phyloP scores from a whole-genome alignment of 2,797 vertebrate species.

The Vireo griseus region DNA sequence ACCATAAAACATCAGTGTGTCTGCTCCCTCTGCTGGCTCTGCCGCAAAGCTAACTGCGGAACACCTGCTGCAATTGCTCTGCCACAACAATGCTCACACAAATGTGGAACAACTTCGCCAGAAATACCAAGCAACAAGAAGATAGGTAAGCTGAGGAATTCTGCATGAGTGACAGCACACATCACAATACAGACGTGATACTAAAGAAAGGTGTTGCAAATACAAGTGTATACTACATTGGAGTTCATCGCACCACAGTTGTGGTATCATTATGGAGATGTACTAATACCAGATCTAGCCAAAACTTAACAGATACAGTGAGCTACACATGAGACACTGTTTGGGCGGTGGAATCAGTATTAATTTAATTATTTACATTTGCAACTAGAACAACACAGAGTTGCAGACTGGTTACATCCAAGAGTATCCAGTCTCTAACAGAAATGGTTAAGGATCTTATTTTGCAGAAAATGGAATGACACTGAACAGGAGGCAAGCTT shows the following conservation, averaged over 20 bases:
- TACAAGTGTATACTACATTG: too few relatives aligned
- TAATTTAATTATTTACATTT: not conserved
- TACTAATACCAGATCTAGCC: not conserved
- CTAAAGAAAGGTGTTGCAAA: not conserved
- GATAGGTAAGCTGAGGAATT: not conserved
- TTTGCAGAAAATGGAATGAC: slow-evolving; percentile 29
- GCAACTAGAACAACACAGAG: not conserved
- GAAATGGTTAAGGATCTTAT: not conserved
- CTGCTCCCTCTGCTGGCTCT: slow-evolving; percentile 72
- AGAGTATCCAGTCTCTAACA: not conserved
- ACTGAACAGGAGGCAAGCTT: slow-evolving; percentile 67
- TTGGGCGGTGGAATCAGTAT: not conserved
- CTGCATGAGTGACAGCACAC: not conserved
- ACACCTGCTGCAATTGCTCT: not conserved
- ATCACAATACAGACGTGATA: not conserved
- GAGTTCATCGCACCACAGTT: not conserved
- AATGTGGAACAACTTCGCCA: not conserved
- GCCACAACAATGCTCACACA: not conserved
- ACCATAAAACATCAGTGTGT: not conserved
- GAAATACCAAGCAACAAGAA: not conserved
- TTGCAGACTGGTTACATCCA: not conserved
- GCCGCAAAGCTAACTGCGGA: slow-evolving; percentile 13
- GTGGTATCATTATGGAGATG: not conserved
- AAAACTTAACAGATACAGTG: not conserved
- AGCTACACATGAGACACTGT: not conserved